Evolutionary conservation across 2,888 invertebrate genomes (phyloP), one percentile per base, ranked within the genome.

Genomic region (Ferdinandea cuprea): DNA sequence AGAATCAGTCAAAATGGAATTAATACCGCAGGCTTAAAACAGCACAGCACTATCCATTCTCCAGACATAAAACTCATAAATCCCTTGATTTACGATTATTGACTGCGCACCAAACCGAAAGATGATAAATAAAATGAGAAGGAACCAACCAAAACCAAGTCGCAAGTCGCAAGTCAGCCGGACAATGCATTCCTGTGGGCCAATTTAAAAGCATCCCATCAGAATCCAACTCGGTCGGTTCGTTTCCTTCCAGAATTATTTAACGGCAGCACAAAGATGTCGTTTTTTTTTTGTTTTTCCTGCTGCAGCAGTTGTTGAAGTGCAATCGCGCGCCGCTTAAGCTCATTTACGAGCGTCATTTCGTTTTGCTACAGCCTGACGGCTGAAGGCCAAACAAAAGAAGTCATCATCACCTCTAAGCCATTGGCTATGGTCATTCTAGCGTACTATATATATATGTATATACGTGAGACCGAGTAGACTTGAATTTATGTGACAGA

Each of bases 51-150:
- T 65, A 69, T 65, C 59, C 80, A 52, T 35, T 58, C 54, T 3
- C 61, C 69, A 54, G 83, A 83, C 73, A 73, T 83, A 78, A 83
- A 83, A 83, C 78, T 83, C 78, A 83, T 83, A 83, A 83, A 83
- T 83, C 83, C 83, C 83, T 78, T 83, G 83, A 83, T 83, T 83
- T 83, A 83, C 78, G 83, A 78, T 83, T 83, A 83, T 83, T 83
- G 83, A 78, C 78, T 78, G 83, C 78, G 83, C 78, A 83, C 72
- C 66, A 63, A 78, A 78, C 78, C 72, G 56, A 68, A 73, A 68
- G 66, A 68, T 56, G 63, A 72, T 68, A 66, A 83, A 37, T 54
- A 72, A 72, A 61, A 68, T 15, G 17, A 42, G 54, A 28, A 56
- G 17, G 52, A 21, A 30, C 17, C 50, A 40, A 30, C 46, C 11